Percentiles rank a stretch among this genome's conserved stretches.
phyloP scores from a whole-genome alignment of 2,888 invertebrate species.

The Desoria tigrina region DNA sequence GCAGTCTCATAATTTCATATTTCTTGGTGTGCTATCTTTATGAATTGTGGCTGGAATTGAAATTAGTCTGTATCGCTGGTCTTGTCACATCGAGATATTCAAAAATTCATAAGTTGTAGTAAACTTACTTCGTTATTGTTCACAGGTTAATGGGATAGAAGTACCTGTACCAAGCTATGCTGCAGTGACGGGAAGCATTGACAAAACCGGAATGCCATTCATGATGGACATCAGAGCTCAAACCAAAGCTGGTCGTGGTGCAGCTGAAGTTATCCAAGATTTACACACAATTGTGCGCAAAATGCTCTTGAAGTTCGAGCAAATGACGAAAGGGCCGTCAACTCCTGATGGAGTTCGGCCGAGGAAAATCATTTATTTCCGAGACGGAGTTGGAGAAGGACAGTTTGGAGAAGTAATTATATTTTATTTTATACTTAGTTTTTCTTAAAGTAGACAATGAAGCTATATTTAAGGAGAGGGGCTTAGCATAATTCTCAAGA shows the following conservation, averaged over 20 bases:
- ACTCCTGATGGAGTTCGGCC: constrained; percentile 48
- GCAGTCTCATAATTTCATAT: too few species aligned
- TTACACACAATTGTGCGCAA: constrained; percentile 47
- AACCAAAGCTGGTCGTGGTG: constrained; percentile 24
- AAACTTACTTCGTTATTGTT: background rate
- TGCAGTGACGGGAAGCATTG: constrained; percentile 29
- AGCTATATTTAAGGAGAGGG: too few species aligned
- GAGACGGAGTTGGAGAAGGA: constrained; percentile 58
- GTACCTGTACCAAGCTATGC: constrained; percentile 13
- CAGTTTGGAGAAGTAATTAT: constrained; percentile 54
- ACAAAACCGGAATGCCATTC: constrained; percentile 38
- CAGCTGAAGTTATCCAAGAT: constrained; percentile 42
- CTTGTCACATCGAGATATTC: background rate
- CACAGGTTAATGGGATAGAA: background rate
- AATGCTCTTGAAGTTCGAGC: constrained; percentile 43
- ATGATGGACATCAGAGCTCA: constrained; percentile 41
- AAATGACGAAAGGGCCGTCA: constrained; percentile 22
- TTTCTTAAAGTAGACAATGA: too few species aligned
- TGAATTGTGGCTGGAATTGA: too few species aligned
- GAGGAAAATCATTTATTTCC: constrained; percentile 55
- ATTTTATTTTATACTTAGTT: too few species aligned
- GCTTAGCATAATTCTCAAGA: too few species aligned
- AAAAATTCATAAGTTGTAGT: background rate
- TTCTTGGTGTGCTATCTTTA: too few species aligned
- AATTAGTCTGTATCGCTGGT: too few species aligned